These are phyloP conservation scores for Idaea dimidiata DNA, from an alignment of 2,888 invertebrate genomes.

Conservation along the genomic window DNA sequence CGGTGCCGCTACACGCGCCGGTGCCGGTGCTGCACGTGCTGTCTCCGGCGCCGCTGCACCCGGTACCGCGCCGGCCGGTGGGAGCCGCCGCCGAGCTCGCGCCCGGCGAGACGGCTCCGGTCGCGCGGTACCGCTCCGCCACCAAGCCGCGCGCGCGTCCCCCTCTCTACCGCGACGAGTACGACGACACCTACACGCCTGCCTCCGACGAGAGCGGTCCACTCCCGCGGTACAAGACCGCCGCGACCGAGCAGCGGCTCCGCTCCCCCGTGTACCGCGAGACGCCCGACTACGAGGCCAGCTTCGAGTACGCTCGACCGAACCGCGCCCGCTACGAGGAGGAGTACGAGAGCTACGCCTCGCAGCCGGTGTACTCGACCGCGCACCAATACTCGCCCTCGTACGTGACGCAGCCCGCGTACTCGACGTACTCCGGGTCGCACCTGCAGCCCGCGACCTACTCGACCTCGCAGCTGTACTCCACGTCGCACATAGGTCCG, in stretches of 20 bases:
- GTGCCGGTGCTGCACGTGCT: constrained; percentile 57
- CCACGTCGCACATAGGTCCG: too few species aligned
- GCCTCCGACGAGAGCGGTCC: too few species aligned
- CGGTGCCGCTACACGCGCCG: constrained; percentile 60
- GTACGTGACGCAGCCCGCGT: constrained; percentile 6
- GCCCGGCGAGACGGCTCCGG: constrained; percentile 46
- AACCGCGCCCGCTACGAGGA: constrained; percentile 15
- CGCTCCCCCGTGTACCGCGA: constrained; percentile 21
- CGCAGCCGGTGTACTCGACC: too few species aligned
- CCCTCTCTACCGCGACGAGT: too few species aligned
- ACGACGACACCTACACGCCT: too few species aligned
- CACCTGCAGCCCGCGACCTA: too few species aligned
- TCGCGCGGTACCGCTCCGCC: constrained; percentile 64
- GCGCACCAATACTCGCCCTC: not conserved
- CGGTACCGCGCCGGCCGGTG: constrained; percentile 16
- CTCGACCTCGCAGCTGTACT: too few species aligned
- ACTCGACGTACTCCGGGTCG: too few species aligned
- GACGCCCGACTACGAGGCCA: constrained; percentile 3
- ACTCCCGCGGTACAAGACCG: constrained; percentile 57
- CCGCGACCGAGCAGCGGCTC: constrained; percentile 48
- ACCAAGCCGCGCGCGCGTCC: too few species aligned
- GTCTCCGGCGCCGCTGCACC: constrained; percentile 37
- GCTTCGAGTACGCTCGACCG: not conserved
- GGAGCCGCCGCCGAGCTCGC: constrained; percentile 27
- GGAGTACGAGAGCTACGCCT: not conserved